phyloP scores from a whole-genome alignment of 2,113 vertebrate genomes.

The Rhinoptilus africanus region DNA sequence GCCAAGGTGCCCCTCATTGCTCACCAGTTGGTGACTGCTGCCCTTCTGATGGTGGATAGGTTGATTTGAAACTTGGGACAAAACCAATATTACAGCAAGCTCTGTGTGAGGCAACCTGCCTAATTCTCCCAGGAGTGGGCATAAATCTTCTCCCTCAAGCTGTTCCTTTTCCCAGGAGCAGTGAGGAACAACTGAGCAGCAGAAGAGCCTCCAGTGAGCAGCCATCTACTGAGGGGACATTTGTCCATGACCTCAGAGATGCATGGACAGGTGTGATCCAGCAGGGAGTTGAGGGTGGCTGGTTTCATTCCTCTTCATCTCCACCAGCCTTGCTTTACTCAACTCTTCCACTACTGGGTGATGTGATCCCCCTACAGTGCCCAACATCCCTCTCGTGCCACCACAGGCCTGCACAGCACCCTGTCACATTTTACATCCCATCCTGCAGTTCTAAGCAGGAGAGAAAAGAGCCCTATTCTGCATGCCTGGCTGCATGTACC shows the following conservation, averaged over 20 bases:
- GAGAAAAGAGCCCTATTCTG: background rate
- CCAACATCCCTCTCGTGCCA: fast-evolving
- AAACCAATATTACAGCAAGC: background rate
- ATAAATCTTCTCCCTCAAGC: background rate
- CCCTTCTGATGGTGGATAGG: fast-evolving
- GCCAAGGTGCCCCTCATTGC: background rate
- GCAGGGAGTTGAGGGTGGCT: background rate
- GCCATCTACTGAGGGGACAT: background rate
- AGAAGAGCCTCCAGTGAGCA: background rate
- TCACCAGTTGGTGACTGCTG: background rate
- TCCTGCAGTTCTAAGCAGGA: background rate
- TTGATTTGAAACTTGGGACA: background rate
- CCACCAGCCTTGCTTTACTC: background rate
- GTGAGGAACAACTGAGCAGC: background rate
- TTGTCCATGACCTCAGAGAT: background rate
- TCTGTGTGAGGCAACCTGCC: background rate
- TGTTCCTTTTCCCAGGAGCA: background rate
- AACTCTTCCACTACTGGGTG: background rate
- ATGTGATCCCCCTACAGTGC: background rate
- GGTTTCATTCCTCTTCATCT: background rate
- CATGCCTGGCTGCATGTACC: background rate
- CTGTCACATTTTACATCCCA: background rate
- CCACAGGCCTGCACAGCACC: background rate
- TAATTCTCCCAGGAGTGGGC: background rate
- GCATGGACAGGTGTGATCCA: background rate